These are phyloP conservation scores for Gadopsis marmoratus DNA, from an alignment of 2,797 vertebrate genomes.

Conservation along the genomic window DNA sequence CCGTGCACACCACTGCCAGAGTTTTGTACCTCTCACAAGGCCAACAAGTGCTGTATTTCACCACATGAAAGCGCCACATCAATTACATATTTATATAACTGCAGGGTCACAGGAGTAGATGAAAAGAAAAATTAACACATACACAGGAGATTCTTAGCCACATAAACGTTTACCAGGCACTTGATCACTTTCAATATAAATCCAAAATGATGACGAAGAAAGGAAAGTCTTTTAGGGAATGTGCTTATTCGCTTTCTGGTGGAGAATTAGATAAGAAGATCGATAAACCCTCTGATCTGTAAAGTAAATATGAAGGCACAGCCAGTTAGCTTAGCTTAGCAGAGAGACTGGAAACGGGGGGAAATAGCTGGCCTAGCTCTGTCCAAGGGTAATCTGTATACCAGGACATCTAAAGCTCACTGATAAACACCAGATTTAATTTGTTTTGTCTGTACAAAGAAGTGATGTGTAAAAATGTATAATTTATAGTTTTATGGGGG, in stretches of 20 bases:
- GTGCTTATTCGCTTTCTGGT: background rate
- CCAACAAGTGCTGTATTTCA: background rate
- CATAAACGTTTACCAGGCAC: background rate
- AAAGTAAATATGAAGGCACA: background rate
- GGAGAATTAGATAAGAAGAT: background rate
- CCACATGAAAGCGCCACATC: background rate
- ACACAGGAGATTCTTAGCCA: background rate
- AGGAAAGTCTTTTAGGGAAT: too few relatives aligned
- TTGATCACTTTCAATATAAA: background rate
- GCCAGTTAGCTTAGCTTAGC: background rate
- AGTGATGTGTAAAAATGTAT: background rate
- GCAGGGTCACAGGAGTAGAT: background rate
- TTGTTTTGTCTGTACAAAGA: background rate
- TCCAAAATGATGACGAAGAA: too few relatives aligned
- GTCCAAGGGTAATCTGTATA: background rate
- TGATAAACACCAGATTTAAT: too few relatives aligned
- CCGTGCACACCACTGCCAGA: background rate
- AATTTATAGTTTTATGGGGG: background rate
- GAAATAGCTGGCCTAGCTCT: background rate
- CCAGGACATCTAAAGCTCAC: too few relatives aligned
- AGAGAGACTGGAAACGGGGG: background rate
- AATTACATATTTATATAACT: background rate
- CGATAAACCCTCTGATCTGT: background rate
- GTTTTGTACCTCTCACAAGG: background rate
- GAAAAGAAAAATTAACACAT: background rate